phyloP scores from a whole-genome alignment of 2,888 invertebrate genomes.

The Rugalucina vietnamica region DNA sequence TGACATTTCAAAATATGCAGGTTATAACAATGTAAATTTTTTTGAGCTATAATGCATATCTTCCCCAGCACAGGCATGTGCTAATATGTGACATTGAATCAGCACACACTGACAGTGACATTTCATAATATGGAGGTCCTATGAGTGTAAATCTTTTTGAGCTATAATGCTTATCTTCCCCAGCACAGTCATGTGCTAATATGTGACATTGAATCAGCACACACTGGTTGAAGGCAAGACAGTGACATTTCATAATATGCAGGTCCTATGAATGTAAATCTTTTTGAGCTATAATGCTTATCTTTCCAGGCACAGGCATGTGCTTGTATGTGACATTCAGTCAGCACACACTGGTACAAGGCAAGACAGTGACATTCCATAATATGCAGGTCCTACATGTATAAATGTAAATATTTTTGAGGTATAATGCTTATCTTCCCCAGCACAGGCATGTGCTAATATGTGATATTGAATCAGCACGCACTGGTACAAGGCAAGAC shows the following conservation, averaged over 20 bases:
- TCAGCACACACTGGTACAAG: constrained; percentile 22
- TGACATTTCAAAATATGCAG: neutral
- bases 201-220: constrained; percentile 12
- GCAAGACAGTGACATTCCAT: neutral
- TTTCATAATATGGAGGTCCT: too few relatives aligned
- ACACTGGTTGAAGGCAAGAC: constrained; percentile 29
- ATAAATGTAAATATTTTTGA: neutral
- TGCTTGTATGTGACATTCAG: constrained; percentile 14
- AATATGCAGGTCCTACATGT: neutral
- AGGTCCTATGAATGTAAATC: too few relatives aligned
- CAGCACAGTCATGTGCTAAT: constrained; percentile 40
- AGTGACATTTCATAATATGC: too few relatives aligned
- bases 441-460: constrained; percentile 35
- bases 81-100: neutral
- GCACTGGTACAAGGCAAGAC: constrained; percentile 18
- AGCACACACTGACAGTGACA: too few relatives aligned
- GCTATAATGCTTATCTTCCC: too few relatives aligned
- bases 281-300: neutral
- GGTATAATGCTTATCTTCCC: constrained; percentile 9
- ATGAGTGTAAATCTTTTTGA: too few relatives aligned
- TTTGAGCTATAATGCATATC: neutral
- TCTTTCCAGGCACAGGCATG: constrained; percentile 31
- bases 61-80: constrained; percentile 7
- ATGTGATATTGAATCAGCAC: neutral
- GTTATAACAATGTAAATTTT: neutral